phyloP scores from a whole-genome alignment of 1,140 invertebrate species.

The Anthonomus grandis region DNA sequence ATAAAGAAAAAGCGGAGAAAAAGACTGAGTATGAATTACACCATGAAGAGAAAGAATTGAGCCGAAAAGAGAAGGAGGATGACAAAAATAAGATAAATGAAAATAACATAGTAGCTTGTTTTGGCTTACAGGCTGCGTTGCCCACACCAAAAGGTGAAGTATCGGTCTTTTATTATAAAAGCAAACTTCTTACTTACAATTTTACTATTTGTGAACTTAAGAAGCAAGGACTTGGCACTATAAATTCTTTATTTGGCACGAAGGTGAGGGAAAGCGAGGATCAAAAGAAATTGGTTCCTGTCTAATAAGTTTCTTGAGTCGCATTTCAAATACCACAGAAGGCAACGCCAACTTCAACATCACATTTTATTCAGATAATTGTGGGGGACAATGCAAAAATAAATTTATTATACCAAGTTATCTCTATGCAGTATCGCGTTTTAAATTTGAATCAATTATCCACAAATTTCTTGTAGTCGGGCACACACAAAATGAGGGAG shows the following conservation, averaged over 20 bases:
- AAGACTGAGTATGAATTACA: background rate
- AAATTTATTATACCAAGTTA: too few species aligned
- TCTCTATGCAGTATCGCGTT: conserved; percentile 34
- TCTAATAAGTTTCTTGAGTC: conserved; percentile 46
- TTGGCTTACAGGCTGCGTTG: conserved; percentile 46
- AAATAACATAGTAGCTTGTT: conserved; percentile 33
- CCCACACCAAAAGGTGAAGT: conserved; percentile 39
- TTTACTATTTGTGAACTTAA: conserved; percentile 45
- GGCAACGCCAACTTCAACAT: conserved; percentile 30
- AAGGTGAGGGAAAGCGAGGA: conserved; percentile 45
- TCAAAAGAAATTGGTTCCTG: conserved; percentile 50
- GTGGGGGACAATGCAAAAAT: conserved; percentile 35
- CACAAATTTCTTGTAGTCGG: conserved; percentile 45
- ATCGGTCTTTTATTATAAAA: conserved; percentile 46
- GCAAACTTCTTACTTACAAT: conserved; percentile 51
- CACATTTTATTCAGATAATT: conserved; percentile 44
- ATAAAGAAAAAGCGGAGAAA: background rate
- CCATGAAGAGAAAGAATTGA: conserved; percentile 19
- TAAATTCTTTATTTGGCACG: too few species aligned
- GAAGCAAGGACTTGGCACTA: too few species aligned
- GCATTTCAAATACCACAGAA: background rate
- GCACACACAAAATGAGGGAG: conserved; percentile 47
- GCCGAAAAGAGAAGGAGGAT: conserved; percentile 18
- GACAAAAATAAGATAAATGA: conserved; percentile 34
- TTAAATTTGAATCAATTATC: conserved; percentile 39